phyloP scores from a whole-genome alignment of 2,888 invertebrate species.

The Eumacrocentrus americanus region DNA sequence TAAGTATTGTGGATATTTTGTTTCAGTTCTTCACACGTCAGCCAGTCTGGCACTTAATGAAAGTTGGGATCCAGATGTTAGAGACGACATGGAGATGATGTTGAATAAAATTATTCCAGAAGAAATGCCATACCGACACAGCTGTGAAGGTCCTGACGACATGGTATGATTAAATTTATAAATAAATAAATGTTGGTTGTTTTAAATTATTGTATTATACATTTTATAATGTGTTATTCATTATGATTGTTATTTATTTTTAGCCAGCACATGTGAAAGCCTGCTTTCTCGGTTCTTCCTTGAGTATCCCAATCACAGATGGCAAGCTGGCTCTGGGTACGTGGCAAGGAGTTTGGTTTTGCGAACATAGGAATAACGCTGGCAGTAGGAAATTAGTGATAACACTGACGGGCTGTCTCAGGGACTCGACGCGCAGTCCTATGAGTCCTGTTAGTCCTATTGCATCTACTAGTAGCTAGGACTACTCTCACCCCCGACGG shows the following conservation, averaged over 20 bases:
- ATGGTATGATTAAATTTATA: conserved; percentile 74
- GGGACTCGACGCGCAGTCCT: conserved; percentile 85
- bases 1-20: too few species aligned
- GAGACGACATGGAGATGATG: conserved; percentile 99
- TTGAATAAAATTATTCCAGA: conserved; percentile 98
- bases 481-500: conserved; percentile 68
- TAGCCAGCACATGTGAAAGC: conserved; percentile 98
- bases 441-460: conserved; percentile 84
- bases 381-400: conserved; percentile 89
- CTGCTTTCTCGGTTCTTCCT: conserved; percentile 92
- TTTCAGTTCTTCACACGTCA: conserved; percentile 95
- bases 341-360: conserved; percentile 98
- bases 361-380: conserved; percentile 96
- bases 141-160: conserved; percentile 97
- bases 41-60: conserved; percentile 97
- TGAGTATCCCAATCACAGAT: conserved; percentile 95
- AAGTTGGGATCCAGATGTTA: conserved; percentile 97
- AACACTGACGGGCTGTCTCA: conserved; percentile 88
- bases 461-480: conserved; percentile 93
- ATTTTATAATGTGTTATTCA: background rate
- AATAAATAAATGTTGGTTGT: background rate
- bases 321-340: conserved; percentile 94
- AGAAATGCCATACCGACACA: conserved; percentile 93
- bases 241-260: conserved; percentile 38
- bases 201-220: background rate